Percentiles rank a stretch among this genome's conserved stretches.
Evolutionary conservation across 2,888 invertebrate genomes (phyloP).

Genomic region (Beris morrisii): DNA sequence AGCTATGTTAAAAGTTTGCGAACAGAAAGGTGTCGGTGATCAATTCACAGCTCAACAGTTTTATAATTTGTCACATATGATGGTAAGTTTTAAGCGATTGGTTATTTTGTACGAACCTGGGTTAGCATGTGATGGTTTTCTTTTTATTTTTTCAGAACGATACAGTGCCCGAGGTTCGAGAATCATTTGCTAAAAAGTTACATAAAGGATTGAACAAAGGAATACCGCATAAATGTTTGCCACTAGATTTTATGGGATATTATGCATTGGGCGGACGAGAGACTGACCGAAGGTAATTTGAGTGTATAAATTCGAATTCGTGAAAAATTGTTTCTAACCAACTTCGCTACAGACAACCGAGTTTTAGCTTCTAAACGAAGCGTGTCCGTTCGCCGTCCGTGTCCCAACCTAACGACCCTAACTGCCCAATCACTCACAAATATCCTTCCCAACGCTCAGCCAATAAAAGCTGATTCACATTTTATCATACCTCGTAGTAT

Average conservation of each 20-base stretch:
- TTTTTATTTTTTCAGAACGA: slow-evolving; percentile 61
- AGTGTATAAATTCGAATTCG: too few relatives aligned
- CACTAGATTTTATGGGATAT: slow-evolving; percentile 95
- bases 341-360: too few relatives aligned
- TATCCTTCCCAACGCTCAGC: too few relatives aligned
- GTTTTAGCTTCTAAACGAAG: too few relatives aligned
- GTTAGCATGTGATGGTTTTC: neutral
- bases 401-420: too few relatives aligned
- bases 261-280: slow-evolving; percentile 90
- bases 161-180: slow-evolving; percentile 79
- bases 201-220: slow-evolving; percentile 86
- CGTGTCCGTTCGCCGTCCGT: too few relatives aligned
- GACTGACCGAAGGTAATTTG: slow-evolving; percentile 70
- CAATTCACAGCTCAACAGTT: slow-evolving; percentile 94
- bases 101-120: slow-evolving; percentile 7
- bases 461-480: too few relatives aligned
- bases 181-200: slow-evolving; percentile 85
- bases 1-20: slow-evolving; percentile 95
- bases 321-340: too few relatives aligned
- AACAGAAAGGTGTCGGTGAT: slow-evolving; percentile 94
- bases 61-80: slow-evolving; percentile 87
- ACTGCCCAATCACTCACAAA: too few relatives aligned
- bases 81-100: slow-evolving; percentile 61
- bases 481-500: too few relatives aligned
- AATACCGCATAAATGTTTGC: slow-evolving; percentile 86